phyloP scores from a whole-genome alignment of 1,140 invertebrate species.

The Drosophila orosa region DNA sequence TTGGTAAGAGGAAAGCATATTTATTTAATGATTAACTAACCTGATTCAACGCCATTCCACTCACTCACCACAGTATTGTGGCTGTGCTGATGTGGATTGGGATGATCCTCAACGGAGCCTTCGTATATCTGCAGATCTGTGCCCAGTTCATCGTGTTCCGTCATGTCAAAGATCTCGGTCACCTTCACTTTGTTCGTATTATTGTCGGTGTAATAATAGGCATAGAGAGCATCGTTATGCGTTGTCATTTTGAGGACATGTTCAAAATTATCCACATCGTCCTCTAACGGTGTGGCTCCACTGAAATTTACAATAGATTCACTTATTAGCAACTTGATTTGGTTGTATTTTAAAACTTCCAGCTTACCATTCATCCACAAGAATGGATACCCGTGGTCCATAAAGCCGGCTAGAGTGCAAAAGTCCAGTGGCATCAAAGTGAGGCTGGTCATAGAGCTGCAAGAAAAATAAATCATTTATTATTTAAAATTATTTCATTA shows the following conservation, averaged over 20 bases:
- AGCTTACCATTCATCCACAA: constrained; percentile 78
- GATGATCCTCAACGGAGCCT: constrained; percentile 62
- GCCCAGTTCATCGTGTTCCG: constrained; percentile 86
- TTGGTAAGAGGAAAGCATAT: background rate
- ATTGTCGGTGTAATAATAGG: constrained; percentile 95
- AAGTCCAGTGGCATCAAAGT: constrained; percentile 79
- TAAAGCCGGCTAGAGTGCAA: constrained; percentile 76
- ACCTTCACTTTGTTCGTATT: constrained; percentile 92
- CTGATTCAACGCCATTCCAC: constrained; percentile 83
- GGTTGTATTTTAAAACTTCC: background rate
- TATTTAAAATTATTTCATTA: background rate
- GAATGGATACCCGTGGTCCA: constrained; percentile 77
- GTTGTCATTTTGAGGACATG: constrained; percentile 93
- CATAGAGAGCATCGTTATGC: constrained; percentile 94
- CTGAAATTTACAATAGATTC: constrained; percentile 18
- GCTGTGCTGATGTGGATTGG: constrained; percentile 62
- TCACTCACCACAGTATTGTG: constrained; percentile 77
- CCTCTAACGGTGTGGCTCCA: constrained; percentile 64
- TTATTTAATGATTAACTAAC: constrained; percentile 44
- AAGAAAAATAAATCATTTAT: background rate
- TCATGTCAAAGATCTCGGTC: constrained; percentile 93
- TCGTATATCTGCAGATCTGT: constrained; percentile 73
- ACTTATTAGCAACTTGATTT: background rate
- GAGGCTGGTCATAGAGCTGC: constrained; percentile 76
- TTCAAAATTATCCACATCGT: constrained; percentile 91